Evolutionary conservation across 2,113 vertebrate genomes (phyloP).

Genomic region (Anas platyrhynchos): DNA sequence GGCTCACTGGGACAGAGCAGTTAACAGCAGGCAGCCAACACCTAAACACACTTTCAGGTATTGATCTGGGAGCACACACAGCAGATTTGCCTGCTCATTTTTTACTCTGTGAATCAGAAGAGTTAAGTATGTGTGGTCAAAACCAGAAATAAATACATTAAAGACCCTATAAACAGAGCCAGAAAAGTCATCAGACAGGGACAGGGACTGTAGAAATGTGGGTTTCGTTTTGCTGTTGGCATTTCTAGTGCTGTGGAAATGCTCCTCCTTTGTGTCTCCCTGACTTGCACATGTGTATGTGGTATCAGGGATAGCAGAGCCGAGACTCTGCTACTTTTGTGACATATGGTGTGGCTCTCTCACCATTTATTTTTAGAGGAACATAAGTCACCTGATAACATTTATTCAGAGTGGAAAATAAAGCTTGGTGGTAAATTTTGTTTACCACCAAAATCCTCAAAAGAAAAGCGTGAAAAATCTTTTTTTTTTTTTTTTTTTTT

Average conservation of each 20-base stretch:
- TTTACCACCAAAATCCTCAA: neutral
- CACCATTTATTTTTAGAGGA: neutral
- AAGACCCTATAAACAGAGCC: neutral
- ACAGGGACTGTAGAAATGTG: fast-evolving
- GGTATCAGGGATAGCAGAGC: neutral
- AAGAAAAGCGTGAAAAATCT: neutral
- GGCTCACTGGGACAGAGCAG: neutral
- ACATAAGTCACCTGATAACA: neutral
- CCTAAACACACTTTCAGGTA: neutral
- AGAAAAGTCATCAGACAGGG: neutral
- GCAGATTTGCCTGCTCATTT: neutral
- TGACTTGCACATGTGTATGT: neutral
- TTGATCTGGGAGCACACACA: neutral
- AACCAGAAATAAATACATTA: neutral
- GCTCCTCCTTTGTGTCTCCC: fast-evolving
- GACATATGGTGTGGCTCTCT: neutral
- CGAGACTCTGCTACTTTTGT: fast-evolving
- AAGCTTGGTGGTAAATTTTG: neutral
- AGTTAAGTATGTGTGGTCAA: neutral
- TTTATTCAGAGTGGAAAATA: neutral
- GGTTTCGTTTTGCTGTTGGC: neutral
- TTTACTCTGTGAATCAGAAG: neutral
- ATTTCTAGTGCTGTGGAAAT: neutral
- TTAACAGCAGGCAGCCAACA: neutral
- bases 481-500: neutral